Conservation (phyloP, 2,888 invertebrate genomes). For the Prosapia bicincta region DNA sequence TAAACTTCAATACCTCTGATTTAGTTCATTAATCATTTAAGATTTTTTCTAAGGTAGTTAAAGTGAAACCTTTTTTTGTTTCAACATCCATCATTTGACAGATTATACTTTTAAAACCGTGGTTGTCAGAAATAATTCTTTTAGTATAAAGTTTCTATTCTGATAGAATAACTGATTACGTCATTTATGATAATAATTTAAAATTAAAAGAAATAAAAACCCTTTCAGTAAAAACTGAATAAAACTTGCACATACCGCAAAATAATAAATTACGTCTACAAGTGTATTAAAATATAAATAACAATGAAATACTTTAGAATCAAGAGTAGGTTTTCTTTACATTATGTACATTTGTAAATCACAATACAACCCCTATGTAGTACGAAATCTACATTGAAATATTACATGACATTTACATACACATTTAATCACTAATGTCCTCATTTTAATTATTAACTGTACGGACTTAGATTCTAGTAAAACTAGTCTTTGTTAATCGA, state of each 20-base stretch:
- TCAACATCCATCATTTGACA: no score
- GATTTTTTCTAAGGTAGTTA: no score
- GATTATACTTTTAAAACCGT: no score
- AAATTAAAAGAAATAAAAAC: not conserved
- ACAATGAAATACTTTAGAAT: not conserved
- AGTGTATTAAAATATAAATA: not conserved
- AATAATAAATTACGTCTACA: not conserved
- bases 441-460: not conserved
- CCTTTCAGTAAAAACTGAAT: not conserved
- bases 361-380: not conserved
- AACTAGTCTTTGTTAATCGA: not conserved
- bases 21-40: no score
- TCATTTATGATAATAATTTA: no score
- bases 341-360: not conserved
- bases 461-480: not conserved
- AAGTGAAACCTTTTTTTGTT: no score
- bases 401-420: not conserved
- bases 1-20: no score
- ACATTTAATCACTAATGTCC: not conserved
- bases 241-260: not conserved
- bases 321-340: not conserved
- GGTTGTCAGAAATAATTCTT: no score
- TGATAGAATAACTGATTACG: no score
- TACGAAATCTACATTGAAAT: not conserved
- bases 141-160: no score